Percentiles rank a stretch among this genome's conserved stretches.
Evolutionary conservation across 2,113 vertebrate species (phyloP).

Genomic region (Scartelaos histophorus): DNA sequence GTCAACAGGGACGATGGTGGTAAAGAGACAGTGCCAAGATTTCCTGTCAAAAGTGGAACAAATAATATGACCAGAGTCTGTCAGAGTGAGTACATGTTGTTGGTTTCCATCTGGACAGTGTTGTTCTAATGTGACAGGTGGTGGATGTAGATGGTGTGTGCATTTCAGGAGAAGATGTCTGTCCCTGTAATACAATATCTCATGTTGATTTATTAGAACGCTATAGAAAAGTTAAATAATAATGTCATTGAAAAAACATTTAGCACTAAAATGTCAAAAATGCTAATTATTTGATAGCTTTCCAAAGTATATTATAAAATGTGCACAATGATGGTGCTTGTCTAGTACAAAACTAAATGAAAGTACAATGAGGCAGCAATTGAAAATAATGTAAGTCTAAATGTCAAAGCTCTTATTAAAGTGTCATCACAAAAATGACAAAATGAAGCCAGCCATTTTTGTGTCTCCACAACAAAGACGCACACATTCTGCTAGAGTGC

Average conservation of each 20-base stretch:
- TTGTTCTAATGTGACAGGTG: conserved; percentile 9
- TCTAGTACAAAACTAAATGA: not conserved
- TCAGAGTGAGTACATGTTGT: not conserved
- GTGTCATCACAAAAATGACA: not conserved
- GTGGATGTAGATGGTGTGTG: not conserved
- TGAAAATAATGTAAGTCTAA: not conserved
- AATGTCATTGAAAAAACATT: not conserved
- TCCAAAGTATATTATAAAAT: not conserved
- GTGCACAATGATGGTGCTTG: not conserved
- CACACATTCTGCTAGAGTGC: not conserved
- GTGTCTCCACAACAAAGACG: conserved; percentile 5
- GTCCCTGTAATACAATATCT: not conserved
- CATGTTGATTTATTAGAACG: not conserved
- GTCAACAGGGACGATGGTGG: not conserved
- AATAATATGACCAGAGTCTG: not conserved
- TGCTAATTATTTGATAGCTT: no score
- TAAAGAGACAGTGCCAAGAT: not conserved
- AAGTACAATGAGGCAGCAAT: not conserved
- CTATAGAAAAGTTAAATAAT: not conserved
- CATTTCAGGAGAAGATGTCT: not conserved
- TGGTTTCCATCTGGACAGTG: conserved; percentile 1
- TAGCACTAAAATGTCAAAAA: not conserved
- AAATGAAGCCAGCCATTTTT: not conserved
- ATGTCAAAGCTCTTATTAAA: conserved; percentile 8
- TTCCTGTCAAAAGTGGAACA: conserved; percentile 1